Evolutionary conservation across 2,888 invertebrate species (phyloP).

Genomic region (Nymphalis polychloros): DNA sequence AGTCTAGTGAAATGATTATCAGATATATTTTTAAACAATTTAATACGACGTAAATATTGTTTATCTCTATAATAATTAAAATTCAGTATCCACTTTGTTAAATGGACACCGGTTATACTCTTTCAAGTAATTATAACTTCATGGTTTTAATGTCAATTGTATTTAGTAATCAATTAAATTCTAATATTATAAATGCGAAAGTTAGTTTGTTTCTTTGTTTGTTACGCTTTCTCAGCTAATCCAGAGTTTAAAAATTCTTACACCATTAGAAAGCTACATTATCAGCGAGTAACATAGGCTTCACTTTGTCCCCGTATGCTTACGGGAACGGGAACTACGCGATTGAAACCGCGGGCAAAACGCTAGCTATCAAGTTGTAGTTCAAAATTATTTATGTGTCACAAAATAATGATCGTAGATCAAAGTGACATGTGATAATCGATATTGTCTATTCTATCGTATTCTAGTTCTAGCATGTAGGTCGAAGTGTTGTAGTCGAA

Average conservation of each 20-base stretch:
- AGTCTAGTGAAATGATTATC: too few species aligned
- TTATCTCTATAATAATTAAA: not conserved
- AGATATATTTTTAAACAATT: not conserved
- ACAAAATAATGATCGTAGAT: slow-evolving; percentile 23
- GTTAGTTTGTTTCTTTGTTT: too few species aligned
- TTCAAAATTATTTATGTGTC: not conserved
- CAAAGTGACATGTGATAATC: slow-evolving; percentile 34
- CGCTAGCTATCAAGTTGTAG: not conserved
- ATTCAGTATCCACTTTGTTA: not conserved
- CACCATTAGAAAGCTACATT: too few species aligned
- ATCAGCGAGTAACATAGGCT: too few species aligned
- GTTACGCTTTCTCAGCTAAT: too few species aligned
- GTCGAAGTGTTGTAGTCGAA: slow-evolving; percentile 29
- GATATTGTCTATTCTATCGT: slow-evolving; percentile 30
- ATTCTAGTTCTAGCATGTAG: slow-evolving; percentile 28
- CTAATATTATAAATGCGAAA: too few species aligned
- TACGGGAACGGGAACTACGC: too few species aligned
- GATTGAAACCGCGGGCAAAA: too few species aligned
- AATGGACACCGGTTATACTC: not conserved
- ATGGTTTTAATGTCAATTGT: not conserved
- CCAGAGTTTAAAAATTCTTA: too few species aligned
- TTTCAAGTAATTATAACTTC: not conserved
- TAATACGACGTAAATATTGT: not conserved
- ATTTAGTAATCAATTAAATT: slow-evolving; percentile 9
- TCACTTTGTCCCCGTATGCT: too few species aligned